Percentiles rank a stretch among this genome's conserved stretches.
Evolutionary conservation across 2,888 invertebrate genomes (phyloP).

Genomic region (Caenorhabditis virilis): DNA sequence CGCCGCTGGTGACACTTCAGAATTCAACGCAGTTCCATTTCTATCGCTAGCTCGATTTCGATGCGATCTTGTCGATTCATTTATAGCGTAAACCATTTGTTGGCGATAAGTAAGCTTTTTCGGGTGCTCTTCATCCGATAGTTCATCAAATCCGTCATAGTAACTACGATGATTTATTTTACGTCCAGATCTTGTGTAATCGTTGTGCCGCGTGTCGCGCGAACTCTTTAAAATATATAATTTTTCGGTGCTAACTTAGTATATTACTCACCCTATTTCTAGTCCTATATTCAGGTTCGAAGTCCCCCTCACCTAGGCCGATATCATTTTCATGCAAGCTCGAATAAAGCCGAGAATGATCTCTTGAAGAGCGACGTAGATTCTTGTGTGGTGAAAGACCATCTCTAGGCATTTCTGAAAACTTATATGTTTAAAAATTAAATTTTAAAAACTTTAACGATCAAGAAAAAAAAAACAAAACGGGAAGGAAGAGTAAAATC

Average conservation of each 20-base stretch:
- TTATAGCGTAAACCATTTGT: conserved; percentile 18
- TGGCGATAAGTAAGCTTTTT: conserved; percentile 17
- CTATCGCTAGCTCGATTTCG: not conserved
- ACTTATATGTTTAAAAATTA: not conserved
- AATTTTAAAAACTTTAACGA: conserved; percentile 1
- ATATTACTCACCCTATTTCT: too few species aligned
- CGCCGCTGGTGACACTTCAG: not conserved
- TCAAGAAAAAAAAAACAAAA: conserved; percentile 7
- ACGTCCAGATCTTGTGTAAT: conserved; percentile 38
- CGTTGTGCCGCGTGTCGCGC: conserved; percentile 6
- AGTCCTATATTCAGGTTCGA: too few species aligned
- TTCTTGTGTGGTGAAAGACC: conserved; percentile 48
- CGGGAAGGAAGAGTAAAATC: not conserved
- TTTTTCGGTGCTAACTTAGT: too few species aligned
- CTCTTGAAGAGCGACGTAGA: conserved; percentile 49
- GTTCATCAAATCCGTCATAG: conserved; percentile 22
- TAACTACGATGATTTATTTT: conserved; percentile 27
- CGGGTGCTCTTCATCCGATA: conserved; percentile 21
- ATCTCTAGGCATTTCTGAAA: conserved; percentile 35
- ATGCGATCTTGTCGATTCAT: conserved; percentile 18
- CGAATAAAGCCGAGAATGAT: conserved; percentile 44
- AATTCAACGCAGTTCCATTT: not conserved
- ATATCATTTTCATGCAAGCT: conserved; percentile 50
- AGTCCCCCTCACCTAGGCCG: conserved; percentile 28
- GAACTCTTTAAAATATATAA: too few species aligned